Conservation (phyloP, 2,888 invertebrate species). For the Willowsia nigromaculata region DNA sequence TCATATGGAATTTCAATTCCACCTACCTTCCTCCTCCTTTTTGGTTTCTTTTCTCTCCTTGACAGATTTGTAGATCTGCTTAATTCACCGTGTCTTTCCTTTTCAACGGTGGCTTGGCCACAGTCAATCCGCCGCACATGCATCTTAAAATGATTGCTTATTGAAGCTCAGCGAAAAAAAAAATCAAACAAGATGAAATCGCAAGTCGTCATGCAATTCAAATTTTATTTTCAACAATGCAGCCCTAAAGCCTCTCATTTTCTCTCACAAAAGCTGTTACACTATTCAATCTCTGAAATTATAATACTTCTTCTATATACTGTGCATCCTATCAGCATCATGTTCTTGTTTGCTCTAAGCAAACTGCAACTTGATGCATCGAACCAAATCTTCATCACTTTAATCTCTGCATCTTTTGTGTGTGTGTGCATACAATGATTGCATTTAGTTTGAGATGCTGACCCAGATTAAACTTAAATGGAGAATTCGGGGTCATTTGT, state of each 20-base stretch:
- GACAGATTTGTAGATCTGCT: background rate
- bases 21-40: background rate
- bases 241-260: background rate
- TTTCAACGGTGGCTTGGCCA: conserved; percentile 30
- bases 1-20: too few species aligned
- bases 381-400: conserved; percentile 3
- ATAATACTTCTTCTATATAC: background rate
- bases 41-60: background rate
- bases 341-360: conserved; percentile 32
- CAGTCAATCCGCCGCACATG: background rate
- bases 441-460: conserved; percentile 37
- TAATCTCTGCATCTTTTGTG: conserved; percentile 9
- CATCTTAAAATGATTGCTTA: conserved; percentile 6
- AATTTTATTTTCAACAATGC: conserved; percentile 19
- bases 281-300: background rate
- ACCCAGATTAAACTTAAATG: conserved; percentile 74
- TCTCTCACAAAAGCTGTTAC: background rate
- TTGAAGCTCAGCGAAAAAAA: background rate
- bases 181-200: conserved; percentile 48
- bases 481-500: conserved; percentile 76
- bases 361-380: conserved; percentile 23
- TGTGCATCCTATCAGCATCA: background rate
- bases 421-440: background rate
- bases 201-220: conserved; percentile 61
- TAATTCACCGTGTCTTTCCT: conserved; percentile 36